Percentiles rank a stretch among this genome's conserved stretches.
Conservation (phyloP, 2,797 vertebrate species). For the Danio kyathit region DNA sequence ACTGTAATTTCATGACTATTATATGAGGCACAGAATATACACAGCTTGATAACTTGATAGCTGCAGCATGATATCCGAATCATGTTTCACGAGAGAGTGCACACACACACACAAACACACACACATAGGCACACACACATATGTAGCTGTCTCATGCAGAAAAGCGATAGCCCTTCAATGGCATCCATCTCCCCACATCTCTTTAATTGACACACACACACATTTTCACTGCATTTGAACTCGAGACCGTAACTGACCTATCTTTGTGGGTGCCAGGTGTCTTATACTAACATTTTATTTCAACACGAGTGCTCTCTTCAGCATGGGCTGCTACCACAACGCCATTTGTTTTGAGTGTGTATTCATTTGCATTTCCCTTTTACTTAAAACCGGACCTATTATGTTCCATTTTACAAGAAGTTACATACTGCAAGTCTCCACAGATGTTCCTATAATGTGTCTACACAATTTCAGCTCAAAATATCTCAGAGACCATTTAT, state of each 20-base stretch:
- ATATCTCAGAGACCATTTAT: too few relatives aligned
- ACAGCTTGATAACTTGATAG: slow-evolving; percentile 32
- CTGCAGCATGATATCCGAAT: not conserved
- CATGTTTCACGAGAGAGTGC: too few relatives aligned
- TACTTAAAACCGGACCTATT: too few relatives aligned
- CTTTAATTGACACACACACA: slow-evolving; percentile 37
- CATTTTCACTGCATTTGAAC: slow-evolving; percentile 26
- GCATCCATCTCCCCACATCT: slow-evolving; percentile 19
- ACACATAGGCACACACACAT: not conserved
- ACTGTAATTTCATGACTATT: too few relatives aligned
- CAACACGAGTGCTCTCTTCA: slow-evolving; percentile 3
- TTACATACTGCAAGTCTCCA: too few relatives aligned
- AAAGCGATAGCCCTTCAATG: slow-evolving; percentile 38
- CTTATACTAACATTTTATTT: slow-evolving; percentile 36
- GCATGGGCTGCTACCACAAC: not conserved
- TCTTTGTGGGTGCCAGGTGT: slow-evolving; percentile 42
- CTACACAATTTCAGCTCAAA: too few relatives aligned
- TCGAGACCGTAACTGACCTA: slow-evolving; percentile 38
- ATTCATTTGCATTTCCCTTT: not conserved
- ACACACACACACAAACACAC: not conserved
- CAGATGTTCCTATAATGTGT: too few relatives aligned
- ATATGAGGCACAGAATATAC: not conserved
- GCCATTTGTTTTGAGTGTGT: not conserved
- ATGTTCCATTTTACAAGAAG: too few relatives aligned
- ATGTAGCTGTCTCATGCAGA: not conserved